Base-by-base conservation (phyloP, 2,888 invertebrate genomes). In the Orchesellides sinensis region DNA sequence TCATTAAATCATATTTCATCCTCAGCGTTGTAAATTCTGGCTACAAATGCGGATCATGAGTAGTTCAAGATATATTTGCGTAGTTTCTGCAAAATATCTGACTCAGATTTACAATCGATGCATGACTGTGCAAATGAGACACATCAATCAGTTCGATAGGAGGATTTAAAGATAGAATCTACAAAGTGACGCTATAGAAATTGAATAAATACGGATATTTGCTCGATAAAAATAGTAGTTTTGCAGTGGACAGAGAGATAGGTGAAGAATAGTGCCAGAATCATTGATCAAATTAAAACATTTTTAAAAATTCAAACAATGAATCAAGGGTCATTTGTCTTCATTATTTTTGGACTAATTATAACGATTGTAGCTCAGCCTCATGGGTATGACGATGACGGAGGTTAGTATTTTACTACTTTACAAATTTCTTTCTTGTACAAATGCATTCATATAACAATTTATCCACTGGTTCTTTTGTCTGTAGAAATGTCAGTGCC, bases 401-500 rank as follows among this genome's bases (percentile, higher is more conserved):
- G 81, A 59, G 81, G 81, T 74, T 69, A 32, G n/a, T n/a, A n/a
- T n/a, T n/a, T n/a, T n/a, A n/a, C n/a, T n/a, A n/a, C n/a, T n/a
- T n/a, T n/a, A n/a, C n/a, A n/a, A n/a, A n/a, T n/a, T n/a, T n/a
- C n/a, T n/a, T n/a, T n/a, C n/a, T n/a, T n/a, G n/a, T n/a, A n/a
- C n/a, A n/a, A n/a, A n/a, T n/a, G n/a, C n/a, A n/a, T n/a, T n/a
- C n/a, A n/a, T n/a, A n/a, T n/a, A n/a, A n/a, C n/a, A n/a, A 35
- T n/a, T 47, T 4, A 49, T 66, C 12, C 14, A 61, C n/a, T n/a
- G n/a, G n/a, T 32, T 10, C 32, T n/a, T 19, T 17, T 49, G 27
- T 49, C 2, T 19, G 1, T 23, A 84, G 84, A 84, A 61, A 81
- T 82, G 25, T 82, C 84, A 12, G 87, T 87, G 27, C 87, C 87